Evolutionary conservation across 53 echinoderm and acorn worm genomes (phyloP).

Genomic region (Luidia sarsii): DNA sequence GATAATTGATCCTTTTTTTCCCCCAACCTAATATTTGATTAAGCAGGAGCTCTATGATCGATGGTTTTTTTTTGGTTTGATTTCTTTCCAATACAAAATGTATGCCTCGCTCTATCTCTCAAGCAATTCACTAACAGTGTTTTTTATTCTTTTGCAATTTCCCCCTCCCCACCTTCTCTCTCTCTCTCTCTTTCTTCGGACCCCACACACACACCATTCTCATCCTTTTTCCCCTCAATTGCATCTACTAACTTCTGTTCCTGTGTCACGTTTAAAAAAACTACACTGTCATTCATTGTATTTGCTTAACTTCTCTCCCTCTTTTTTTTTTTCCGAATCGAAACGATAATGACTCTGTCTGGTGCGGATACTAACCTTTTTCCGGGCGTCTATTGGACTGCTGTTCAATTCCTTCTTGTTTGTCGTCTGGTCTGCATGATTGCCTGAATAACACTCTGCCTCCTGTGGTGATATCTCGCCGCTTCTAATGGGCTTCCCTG

Average conservation of each 20-base stretch:
- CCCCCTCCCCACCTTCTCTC: slow-evolving; percentile 23
- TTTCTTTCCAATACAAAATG: too few relatives aligned
- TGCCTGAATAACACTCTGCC: not conserved
- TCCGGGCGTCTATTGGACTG: not conserved
- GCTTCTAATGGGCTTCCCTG: not conserved
- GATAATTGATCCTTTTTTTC: too few relatives aligned
- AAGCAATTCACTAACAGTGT: slow-evolving; percentile 53
- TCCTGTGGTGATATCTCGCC: not conserved
- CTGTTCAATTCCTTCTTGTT: not conserved
- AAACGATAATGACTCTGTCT: not conserved
- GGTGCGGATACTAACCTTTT: not conserved
- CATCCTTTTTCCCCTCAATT: not conserved
- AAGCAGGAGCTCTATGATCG: too few relatives aligned
- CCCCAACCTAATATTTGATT: too few relatives aligned
- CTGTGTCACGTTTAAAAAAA: too few relatives aligned
- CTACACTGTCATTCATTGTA: too few relatives aligned
- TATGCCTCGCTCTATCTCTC: too few relatives aligned
- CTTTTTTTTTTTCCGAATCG: too few relatives aligned
- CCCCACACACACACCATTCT: slow-evolving; percentile 13
- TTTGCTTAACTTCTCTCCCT: too few relatives aligned
- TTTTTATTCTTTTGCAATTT: slow-evolving; percentile 51
- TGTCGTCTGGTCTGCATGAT: not conserved
- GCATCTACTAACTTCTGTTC: slow-evolving; percentile 18
- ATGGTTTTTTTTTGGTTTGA: too few relatives aligned
- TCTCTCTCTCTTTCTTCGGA: slow-evolving; percentile 47